Conservation (phyloP, 1,140 invertebrate genomes). For the roundworm (Caenorhabditis elegans) region DNA sequence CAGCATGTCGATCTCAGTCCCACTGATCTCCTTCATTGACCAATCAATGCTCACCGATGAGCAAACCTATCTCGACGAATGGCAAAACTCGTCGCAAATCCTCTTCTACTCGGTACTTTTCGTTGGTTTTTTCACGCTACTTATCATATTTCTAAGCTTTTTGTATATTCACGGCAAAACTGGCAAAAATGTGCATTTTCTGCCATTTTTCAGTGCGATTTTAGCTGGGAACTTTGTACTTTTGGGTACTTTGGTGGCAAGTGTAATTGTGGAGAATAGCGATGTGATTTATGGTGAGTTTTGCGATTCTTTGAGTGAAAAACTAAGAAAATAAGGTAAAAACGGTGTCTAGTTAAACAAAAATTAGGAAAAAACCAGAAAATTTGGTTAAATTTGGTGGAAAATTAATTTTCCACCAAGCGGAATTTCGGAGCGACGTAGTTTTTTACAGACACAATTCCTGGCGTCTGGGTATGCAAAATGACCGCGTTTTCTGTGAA, state of each 20-base stretch:
- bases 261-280: not conserved
- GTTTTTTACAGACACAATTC: not conserved
- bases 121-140: not conserved
- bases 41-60: not conserved
- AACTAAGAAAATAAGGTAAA: no score
- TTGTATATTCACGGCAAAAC: not conserved
- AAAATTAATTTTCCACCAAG: no score
- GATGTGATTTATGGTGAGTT: not conserved
- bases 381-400: no score
- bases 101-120: not conserved
- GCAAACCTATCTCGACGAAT: conserved; percentile 1
- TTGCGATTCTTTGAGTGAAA: no score
- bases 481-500: not conserved
- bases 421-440: no score
- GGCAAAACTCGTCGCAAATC: not conserved
- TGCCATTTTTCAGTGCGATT: not conserved
- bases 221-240: not conserved
- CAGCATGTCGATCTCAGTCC: not conserved
- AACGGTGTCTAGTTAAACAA: no score
- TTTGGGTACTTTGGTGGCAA: not conserved
- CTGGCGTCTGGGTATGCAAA: not conserved
- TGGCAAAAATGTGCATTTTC: not conserved
- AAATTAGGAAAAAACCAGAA: no score
- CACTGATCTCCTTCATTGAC: not conserved
- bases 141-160: not conserved